Conservation (phyloP, 2,797 vertebrate genomes). For the Takifugu ocellatus region DNA sequence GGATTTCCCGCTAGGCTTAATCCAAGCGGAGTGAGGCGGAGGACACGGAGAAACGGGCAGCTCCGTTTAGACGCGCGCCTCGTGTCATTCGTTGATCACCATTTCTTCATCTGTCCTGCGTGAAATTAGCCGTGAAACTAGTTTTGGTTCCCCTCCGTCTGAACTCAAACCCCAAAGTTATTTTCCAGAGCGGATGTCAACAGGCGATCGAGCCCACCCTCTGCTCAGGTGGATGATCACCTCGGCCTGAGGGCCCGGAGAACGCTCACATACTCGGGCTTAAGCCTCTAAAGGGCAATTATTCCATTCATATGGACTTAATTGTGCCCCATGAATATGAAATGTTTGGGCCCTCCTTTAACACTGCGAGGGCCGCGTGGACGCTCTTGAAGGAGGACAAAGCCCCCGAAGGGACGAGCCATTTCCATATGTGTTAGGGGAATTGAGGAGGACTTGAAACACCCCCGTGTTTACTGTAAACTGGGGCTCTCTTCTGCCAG, state of each 20-base stretch:
- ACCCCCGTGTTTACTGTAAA: conserved; percentile 74
- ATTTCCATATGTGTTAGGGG: conserved; percentile 74
- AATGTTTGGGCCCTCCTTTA: conserved; percentile 67
- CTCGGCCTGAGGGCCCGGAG: conserved; percentile 50
- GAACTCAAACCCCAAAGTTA: neutral
- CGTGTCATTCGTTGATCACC: too few species aligned
- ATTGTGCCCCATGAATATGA: conserved; percentile 76
- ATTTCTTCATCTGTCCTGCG: too few species aligned
- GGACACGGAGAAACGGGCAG: conserved; percentile 3
- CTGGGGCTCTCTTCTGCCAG: conserved; percentile 36
- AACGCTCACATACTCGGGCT: conserved; percentile 57
- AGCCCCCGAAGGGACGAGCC: conserved; percentile 63
- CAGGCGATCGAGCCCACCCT: conserved; percentile 30
- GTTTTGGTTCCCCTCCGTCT: too few species aligned
- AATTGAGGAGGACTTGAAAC: conserved; percentile 55
- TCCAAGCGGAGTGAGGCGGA: conserved; percentile 3
- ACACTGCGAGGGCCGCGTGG: conserved; percentile 54
- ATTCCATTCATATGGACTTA: conserved; percentile 74
- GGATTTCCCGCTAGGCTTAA: conserved; percentile 43
- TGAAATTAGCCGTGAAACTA: too few species aligned
- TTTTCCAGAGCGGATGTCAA: neutral
- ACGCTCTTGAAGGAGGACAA: conserved; percentile 59
- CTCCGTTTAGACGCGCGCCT: too few species aligned
- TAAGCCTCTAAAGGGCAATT: conserved; percentile 73
- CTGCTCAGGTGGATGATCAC: conserved; percentile 35